These are phyloP conservation scores for Agrotis puta DNA, from an alignment of 2,888 invertebrate species.

Conservation along the genomic window DNA sequence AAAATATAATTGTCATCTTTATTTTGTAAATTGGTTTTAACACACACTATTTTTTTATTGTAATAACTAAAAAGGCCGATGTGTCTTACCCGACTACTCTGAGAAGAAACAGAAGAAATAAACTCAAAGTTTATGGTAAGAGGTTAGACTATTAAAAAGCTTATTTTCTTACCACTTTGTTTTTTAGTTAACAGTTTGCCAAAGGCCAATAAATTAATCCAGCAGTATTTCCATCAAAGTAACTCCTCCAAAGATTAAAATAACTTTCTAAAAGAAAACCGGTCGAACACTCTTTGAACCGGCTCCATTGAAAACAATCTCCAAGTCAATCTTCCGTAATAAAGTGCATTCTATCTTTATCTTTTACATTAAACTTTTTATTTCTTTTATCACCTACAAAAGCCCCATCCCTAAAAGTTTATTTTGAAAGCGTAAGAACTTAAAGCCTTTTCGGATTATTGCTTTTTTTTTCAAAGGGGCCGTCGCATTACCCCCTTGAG, in stretches of 20 bases:
- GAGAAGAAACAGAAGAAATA: too few relatives aligned
- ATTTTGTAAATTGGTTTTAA: too few relatives aligned
- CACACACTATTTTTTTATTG: too few relatives aligned
- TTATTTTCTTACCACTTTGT: background rate
- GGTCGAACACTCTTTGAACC: slow-evolving; percentile 27
- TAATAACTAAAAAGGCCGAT: too few relatives aligned
- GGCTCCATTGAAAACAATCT: slow-evolving; percentile 40
- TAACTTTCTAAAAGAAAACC: slow-evolving; percentile 36
- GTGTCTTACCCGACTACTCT: too few relatives aligned
- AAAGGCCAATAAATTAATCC: background rate
- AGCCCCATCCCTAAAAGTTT: slow-evolving; percentile 59
- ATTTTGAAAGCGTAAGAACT: slow-evolving; percentile 70
- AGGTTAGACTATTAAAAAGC: background rate
- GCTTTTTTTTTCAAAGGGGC: slow-evolving; percentile 75
- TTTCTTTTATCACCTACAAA: slow-evolving; percentile 58
- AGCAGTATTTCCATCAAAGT: slow-evolving; percentile 9
- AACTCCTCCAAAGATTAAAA: slow-evolving; percentile 18
- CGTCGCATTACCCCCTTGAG: slow-evolving; percentile 76
- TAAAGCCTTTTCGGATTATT: slow-evolving; percentile 77
- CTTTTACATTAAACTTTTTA: slow-evolving; percentile 60
- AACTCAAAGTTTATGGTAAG: too few relatives aligned
- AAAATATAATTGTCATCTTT: too few relatives aligned
- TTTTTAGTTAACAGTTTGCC: background rate
- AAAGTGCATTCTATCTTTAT: slow-evolving; percentile 57
- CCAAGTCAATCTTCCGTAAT: slow-evolving; percentile 44